A percentile compares a stretch with the other conserved stretches of the same genome.
phyloP scores from a whole-genome alignment of 64 coral and sea anemone genomes.

The Orbicella faveolata region DNA sequence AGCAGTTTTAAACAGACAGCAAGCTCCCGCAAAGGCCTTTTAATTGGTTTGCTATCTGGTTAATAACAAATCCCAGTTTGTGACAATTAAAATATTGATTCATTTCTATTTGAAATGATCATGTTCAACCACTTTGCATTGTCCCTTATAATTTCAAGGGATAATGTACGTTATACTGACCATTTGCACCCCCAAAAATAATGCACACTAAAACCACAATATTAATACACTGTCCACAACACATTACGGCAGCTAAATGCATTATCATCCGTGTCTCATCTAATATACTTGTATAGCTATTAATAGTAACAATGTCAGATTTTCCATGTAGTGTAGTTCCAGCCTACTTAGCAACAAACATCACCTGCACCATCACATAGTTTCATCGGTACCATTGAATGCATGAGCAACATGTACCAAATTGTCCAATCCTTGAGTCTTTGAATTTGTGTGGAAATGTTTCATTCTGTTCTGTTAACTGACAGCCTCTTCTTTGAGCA shows the following conservation, averaged over 20 bases:
- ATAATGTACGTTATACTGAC: not conserved
- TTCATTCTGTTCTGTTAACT: not conserved
- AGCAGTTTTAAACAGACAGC: too few species aligned
- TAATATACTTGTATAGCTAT: not conserved
- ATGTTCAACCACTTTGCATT: not conserved
- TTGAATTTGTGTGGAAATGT: not conserved
- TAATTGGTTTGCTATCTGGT: not conserved
- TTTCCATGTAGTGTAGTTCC: slow-evolving; percentile 6
- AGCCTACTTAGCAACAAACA: slow-evolving; percentile 42
- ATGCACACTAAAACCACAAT: not conserved
- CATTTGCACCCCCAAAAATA: not conserved
- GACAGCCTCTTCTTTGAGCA: not conserved
- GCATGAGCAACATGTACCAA: too few species aligned
- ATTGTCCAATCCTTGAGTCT: not conserved
- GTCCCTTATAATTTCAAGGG: not conserved
- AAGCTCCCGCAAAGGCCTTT: not conserved
- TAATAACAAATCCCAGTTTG: not conserved
- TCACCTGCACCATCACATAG: not conserved
- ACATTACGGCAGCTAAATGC: not conserved
- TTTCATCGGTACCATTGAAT: not conserved
- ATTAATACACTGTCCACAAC: not conserved
- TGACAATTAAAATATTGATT: not conserved
- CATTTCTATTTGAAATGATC: not conserved
- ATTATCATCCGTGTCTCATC: not conserved
- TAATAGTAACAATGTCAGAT: not conserved